Evolutionary conservation across 2,113 vertebrate species (phyloP), one percentile per base, ranked within the genome.

Genomic region (Platichthys stellatus): DNA sequence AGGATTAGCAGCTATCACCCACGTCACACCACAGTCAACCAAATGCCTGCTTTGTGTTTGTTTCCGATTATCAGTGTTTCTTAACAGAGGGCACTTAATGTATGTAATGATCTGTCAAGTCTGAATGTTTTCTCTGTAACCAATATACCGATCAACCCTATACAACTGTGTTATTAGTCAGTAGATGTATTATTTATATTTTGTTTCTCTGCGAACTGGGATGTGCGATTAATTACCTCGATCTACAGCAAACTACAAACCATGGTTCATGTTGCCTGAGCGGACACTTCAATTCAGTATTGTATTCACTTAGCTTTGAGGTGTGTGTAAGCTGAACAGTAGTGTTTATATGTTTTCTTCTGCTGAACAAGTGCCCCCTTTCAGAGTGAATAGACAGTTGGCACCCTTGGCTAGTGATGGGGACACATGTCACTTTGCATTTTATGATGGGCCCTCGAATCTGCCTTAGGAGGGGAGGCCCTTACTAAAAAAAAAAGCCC

Each of bases 351-450:
- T 87, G 12, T 63, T 12, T 18, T 17, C 56, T 5, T 75, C 12
- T 69, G 59, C 60, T 47, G n/a, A 80, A 24, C 59, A 80, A 78
- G 58, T 71, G 76, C 70, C 72, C 74, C 57, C 31, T 80, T 65
- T 79, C 59, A 83, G 65, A 81, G 68, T 58, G 43, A 53, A 58
- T 53, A 69, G 85, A 81, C 85, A 71, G 67, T 82, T 80, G 70
- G 72, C 88, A 82, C 69, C 75, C 86, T 88, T 69, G 72, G 74
- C 75, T 66, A 67, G 79, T 82, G 69, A 81, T 60, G 80, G 86
- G 74, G 79, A 80, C 71, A 77, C 73, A 53, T 74, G 88, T 88
- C 83, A 40, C 80, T 85, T 81, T 88, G 67, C 72, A 72, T 93
- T 86, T 87, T 82, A 63, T 86, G 80, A 81, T 79, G 68, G 58